Evolutionary conservation across 2,797 vertebrate species (phyloP).

Genomic region (Amblyopsis hoosieri): DNA sequence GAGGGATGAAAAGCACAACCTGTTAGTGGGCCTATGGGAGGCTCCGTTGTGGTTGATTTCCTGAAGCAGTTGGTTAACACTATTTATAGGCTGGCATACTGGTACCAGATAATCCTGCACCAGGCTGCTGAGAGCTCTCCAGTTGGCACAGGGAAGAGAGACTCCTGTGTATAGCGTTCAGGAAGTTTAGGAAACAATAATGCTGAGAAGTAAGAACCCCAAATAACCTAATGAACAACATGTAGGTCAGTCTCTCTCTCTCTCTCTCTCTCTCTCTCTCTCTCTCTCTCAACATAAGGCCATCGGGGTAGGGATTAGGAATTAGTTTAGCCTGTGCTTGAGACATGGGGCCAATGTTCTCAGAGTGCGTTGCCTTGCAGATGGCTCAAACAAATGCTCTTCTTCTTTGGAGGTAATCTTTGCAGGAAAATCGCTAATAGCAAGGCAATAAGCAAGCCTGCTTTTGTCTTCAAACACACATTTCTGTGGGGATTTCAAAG

Average conservation of each 20-base stretch:
- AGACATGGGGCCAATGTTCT: background rate
- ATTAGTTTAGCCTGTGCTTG: background rate
- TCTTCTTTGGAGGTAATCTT: conserved; percentile 11
- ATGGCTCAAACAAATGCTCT: conserved; percentile 14
- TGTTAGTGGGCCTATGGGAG: conserved; percentile 74
- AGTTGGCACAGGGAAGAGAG: conserved; percentile 67
- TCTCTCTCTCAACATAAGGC: no score
- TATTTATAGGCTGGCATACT: conserved; percentile 77
- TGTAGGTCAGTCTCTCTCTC: background rate
- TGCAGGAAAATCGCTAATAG: conserved; percentile 44
- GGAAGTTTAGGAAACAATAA: conserved; percentile 54
- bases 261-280: background rate
- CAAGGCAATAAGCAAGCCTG: background rate
- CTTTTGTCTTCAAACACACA: no score
- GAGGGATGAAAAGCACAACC: conserved; percentile 72
- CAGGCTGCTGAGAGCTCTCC: conserved; percentile 74
- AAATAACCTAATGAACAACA: conserved; percentile 43
- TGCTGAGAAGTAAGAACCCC: conserved; percentile 42
- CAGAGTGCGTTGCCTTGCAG: background rate
- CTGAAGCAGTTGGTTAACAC: conserved; percentile 77
- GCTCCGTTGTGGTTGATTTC: conserved; percentile 76
- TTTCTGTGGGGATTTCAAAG: no score
- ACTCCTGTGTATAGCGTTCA: conserved; percentile 50
- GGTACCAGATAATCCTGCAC: conserved; percentile 78
- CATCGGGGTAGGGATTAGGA: no score